Conservation (phyloP, 2,797 vertebrate genomes). For the Cossypha dichroa region DNA sequence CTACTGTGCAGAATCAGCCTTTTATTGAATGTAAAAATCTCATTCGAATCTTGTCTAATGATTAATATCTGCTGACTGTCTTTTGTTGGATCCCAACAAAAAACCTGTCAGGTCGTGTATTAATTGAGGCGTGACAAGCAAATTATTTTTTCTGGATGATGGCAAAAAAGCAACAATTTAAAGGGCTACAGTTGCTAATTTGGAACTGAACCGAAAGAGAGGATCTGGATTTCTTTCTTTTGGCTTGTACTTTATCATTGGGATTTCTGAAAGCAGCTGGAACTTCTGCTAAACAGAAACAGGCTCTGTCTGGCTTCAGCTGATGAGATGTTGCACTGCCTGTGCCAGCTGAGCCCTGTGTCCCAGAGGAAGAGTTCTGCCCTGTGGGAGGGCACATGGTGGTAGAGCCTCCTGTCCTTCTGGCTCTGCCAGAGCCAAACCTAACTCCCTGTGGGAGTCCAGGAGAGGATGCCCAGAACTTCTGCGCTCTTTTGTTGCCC, state of each 20-base stretch:
- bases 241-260: neutral
- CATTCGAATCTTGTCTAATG: neutral
- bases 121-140: neutral
- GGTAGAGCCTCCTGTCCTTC: neutral
- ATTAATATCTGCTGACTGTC: neutral
- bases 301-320: neutral
- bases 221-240: neutral
- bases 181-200: neutral
- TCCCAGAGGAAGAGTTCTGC: neutral
- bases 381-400: neutral
- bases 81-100: neutral
- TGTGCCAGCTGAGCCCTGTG: constrained; percentile 18
- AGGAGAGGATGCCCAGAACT: neutral
- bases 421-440: neutral
- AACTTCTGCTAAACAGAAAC: neutral
- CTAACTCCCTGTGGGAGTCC: neutral
- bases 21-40: neutral
- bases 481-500: neutral
- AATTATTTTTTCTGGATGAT: neutral
- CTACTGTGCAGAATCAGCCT: neutral
- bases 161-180: neutral
- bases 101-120: neutral
- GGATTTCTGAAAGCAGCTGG: constrained; percentile 27
- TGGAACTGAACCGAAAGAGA: neutral
- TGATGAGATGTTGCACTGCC: neutral